Percentiles rank a stretch among this genome's conserved stretches.
Evolutionary conservation across 1,140 invertebrate species (phyloP).

Genomic region (Drosophila yakuba): DNA sequence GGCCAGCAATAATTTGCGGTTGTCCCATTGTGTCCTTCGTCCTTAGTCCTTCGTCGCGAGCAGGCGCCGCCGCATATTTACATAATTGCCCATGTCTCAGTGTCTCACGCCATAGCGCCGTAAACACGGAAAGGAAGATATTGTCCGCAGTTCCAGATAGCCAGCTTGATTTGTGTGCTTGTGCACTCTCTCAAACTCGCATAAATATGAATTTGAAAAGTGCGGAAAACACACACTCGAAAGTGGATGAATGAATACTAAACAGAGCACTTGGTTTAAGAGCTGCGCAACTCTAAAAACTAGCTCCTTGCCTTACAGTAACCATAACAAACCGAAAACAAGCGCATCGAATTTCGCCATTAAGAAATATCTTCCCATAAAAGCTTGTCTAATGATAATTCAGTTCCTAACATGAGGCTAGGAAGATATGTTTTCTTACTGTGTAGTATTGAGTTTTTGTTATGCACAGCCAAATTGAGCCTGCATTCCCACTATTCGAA

Average conservation of each 20-base stretch:
- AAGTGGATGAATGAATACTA: background rate
- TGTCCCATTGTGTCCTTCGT: slow-evolving; percentile 61
- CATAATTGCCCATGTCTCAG: slow-evolving; percentile 78
- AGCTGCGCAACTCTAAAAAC: background rate
- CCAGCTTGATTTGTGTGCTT: slow-evolving; percentile 30
- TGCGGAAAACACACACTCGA: background rate
- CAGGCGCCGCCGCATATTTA: slow-evolving; percentile 77
- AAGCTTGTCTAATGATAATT: background rate
- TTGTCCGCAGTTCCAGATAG: slow-evolving; percentile 11
- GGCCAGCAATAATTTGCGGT: slow-evolving; percentile 77
- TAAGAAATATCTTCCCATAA: too few relatives aligned
- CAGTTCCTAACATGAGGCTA: background rate
- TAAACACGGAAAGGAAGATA: slow-evolving; percentile 18
- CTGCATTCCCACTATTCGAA: background rate
- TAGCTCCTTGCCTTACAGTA: background rate
- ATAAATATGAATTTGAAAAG: slow-evolving; percentile 21
- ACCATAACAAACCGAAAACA: background rate
- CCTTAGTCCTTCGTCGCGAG: slow-evolving; percentile 32
- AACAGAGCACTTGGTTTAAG: background rate
- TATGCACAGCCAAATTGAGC: background rate
- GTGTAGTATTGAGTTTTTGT: background rate
- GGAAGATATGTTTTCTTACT: background rate
- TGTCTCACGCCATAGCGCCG: slow-evolving; percentile 25
- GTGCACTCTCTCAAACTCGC: slow-evolving; percentile 25
- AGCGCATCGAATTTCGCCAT: background rate